Evolutionary conservation across 1,140 invertebrate genomes (phyloP), one percentile per base, ranked within the genome.

Genomic region (Eupeodes corollae): DNA sequence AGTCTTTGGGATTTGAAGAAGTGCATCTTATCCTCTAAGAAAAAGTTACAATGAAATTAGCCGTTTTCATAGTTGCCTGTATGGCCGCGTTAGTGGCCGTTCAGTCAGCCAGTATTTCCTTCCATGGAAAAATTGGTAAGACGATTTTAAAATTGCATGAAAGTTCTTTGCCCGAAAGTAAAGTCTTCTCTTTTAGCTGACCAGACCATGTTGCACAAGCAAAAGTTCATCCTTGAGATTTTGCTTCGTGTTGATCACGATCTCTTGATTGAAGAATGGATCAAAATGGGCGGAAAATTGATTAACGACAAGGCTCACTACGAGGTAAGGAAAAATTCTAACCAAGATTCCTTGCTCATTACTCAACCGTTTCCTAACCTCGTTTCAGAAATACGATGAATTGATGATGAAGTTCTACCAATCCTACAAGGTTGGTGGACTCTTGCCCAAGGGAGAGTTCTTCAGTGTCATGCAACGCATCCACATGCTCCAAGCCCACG

Each of bases 381-480:
- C 32, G 71, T 67, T 53, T 61, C 68, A 26, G 21, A 26, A 26
- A 26, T 26, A 26, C 21, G 8, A 26, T 8, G 21, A 26, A 26
- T 26, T 8, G 21, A 26, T 26, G 21, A 26, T 26, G 21, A 26
- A 26, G 8, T 26, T 26, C 21, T 26, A 26, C 8, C 21, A 26
- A 26, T 26, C 21, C 21, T 26, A 15, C 41, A 62, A 14, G 58
- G 64, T 18, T 37, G 13, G 15, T 37, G 15, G 13, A 37, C 53
- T 68, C 35, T 51, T 79, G 6, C 71, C 73, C 0, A 68, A 70
- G 3, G 72, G 72, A 3, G 72, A 73, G 51, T 47, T 76, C 9
- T 78, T 73, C 52, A 75, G 76, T 0, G 14, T 70, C 5, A 68
- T 69, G 32, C 61, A 73, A 32, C 57, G 64, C 13, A 49, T 59